Percentiles rank a stretch among this genome's conserved stretches.
phyloP scores from a whole-genome alignment of 2,797 vertebrate genomes.

The Etheostoma perlongum region DNA sequence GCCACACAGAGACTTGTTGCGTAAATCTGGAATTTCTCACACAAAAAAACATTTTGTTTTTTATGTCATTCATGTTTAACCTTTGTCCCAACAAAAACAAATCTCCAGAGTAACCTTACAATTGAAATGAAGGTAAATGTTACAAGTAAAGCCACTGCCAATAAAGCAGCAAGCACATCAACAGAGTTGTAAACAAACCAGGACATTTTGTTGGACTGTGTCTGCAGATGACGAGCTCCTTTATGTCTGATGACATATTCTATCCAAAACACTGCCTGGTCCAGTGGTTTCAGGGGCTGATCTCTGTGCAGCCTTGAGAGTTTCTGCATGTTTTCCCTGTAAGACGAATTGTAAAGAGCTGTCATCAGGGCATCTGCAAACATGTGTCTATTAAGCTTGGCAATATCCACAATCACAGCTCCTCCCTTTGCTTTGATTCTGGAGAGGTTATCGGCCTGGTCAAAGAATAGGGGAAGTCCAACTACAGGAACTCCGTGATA shows the following conservation, averaged over 20 bases:
- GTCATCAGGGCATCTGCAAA: slow-evolving; percentile 75
- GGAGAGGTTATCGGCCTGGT: slow-evolving; percentile 82
- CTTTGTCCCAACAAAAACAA: slow-evolving; percentile 48
- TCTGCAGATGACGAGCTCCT: slow-evolving; percentile 79
- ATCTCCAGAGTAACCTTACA: slow-evolving; percentile 51
- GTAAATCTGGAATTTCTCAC: background rate
- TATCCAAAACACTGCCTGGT: slow-evolving; percentile 83
- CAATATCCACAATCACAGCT: slow-evolving; percentile 73
- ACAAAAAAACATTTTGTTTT: slow-evolving; percentile 6
- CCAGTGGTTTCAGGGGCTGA: slow-evolving; percentile 77
- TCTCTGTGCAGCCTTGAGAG: slow-evolving; percentile 81
- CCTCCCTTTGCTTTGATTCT: slow-evolving; percentile 75
- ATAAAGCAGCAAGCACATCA: slow-evolving; percentile 73
- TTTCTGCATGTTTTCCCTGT: slow-evolving; percentile 79
- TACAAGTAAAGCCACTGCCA: slow-evolving; percentile 33
- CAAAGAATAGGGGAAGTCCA: slow-evolving; percentile 79
- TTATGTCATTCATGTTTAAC: slow-evolving; percentile 59
- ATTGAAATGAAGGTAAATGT: slow-evolving; percentile 36
- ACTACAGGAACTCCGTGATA: slow-evolving; percentile 77
- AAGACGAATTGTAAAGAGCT: slow-evolving; percentile 76
- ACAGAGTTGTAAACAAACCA: slow-evolving; percentile 78
- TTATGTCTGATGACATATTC: slow-evolving; percentile 84
- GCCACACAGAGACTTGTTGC: background rate
- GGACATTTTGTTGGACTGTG: slow-evolving; percentile 76
- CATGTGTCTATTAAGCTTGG: slow-evolving; percentile 53